Conservation (phyloP, 2,888 invertebrate species). For the Ornithoptera alexandrae region DNA sequence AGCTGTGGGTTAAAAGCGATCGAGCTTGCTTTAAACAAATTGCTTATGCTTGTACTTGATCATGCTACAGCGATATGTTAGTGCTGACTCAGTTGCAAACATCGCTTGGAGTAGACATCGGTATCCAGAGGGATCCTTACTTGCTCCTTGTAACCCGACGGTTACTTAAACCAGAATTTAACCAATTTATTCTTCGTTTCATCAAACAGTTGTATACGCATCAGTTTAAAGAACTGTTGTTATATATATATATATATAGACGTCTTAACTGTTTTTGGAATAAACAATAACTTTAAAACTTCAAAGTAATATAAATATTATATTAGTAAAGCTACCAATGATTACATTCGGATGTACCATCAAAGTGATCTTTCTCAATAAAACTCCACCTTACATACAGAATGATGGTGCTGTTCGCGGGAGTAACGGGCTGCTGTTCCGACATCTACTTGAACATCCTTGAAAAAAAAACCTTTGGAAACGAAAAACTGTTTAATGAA, state of each 20-base stretch:
- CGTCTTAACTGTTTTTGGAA: too few relatives aligned
- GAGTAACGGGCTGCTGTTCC: background rate
- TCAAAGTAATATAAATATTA: too few relatives aligned
- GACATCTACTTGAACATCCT: conserved; percentile 3
- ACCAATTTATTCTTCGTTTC: background rate
- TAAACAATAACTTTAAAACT: too few relatives aligned
- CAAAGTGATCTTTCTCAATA: too few relatives aligned
- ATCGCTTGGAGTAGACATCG: conserved; percentile 36
- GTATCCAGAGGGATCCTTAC: conserved; percentile 34
- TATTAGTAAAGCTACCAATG: too few relatives aligned
- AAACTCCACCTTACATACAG: background rate
- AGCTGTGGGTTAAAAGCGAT: background rate
- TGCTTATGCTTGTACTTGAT: background rate
- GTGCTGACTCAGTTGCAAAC: background rate
- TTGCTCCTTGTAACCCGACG: conserved; percentile 30
- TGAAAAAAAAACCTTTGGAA: background rate
- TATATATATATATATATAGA: too few relatives aligned
- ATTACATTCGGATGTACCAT: too few relatives aligned
- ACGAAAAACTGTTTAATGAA: background rate
- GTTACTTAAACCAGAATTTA: conserved; percentile 17
- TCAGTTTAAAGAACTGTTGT: too few relatives aligned
- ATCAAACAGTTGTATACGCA: background rate
- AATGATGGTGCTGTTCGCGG: too few relatives aligned
- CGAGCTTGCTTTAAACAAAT: background rate
- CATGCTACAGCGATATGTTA: background rate